A percentile compares a stretch with the other conserved stretches of the same genome.
Conservation (phyloP, 1,140 invertebrate species). For the Drosophila ananassae region DNA sequence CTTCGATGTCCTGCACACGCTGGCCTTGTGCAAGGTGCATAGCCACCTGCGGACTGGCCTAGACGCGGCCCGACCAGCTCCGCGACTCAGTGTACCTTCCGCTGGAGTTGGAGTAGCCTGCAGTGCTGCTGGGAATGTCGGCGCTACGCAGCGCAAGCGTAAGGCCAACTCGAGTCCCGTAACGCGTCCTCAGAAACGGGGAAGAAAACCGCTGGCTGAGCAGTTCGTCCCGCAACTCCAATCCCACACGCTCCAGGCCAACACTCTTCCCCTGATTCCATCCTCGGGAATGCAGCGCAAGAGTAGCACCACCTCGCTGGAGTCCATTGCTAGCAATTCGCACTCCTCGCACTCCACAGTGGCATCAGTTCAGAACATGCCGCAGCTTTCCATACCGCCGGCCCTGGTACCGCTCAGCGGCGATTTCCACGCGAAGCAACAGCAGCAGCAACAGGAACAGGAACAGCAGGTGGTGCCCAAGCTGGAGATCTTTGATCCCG, state of each 20-base stretch:
- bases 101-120: neutral
- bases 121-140: neutral
- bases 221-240: constrained; percentile 2
- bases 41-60: constrained; percentile 55
- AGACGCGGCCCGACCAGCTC: constrained; percentile 35
- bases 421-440: constrained; percentile 41
- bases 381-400: constrained; percentile 60
- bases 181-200: constrained; percentile 68
- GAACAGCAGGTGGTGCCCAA: constrained; percentile 27
- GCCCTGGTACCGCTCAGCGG: constrained; percentile 73
- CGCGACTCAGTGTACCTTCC: constrained; percentile 14
- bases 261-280: constrained; percentile 46
- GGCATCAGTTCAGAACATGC: constrained; percentile 37
- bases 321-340: constrained; percentile 81
- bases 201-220: constrained; percentile 52
- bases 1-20: constrained; percentile 92
- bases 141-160: constrained; percentile 57
- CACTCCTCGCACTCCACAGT: constrained; percentile 67
- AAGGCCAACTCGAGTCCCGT: constrained; percentile 66
- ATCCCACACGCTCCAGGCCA: constrained; percentile 9
- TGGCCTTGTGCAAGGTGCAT: constrained; percentile 93
- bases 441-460: constrained; percentile 6
- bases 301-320: constrained; percentile 78
- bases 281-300: constrained; percentile 69
- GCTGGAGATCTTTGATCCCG: constrained; percentile 29